These are phyloP conservation scores for Ormyrus thymus DNA, from an alignment of 2,888 invertebrate genomes.

Conservation along the genomic window DNA sequence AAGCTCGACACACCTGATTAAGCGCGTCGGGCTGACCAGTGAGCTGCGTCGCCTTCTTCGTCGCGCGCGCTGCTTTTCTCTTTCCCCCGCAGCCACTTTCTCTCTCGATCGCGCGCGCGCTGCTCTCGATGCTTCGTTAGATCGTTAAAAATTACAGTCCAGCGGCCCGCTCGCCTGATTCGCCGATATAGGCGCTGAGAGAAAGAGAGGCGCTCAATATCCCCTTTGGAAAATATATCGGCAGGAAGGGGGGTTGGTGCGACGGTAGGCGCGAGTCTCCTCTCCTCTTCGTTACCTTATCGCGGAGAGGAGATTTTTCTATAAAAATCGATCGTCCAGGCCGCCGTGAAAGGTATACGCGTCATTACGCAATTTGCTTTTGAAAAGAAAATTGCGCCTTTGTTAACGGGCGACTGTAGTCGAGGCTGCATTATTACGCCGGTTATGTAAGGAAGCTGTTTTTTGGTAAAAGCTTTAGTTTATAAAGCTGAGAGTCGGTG, in stretches of 20 bases:
- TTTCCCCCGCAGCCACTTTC: neutral
- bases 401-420: neutral
- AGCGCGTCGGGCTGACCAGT: conserved; percentile 64
- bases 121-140: conserved; percentile 64
- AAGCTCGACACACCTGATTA: conserved; percentile 68
- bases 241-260: too few relatives aligned
- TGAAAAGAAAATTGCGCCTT: neutral
- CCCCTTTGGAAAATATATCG: conserved; percentile 11
- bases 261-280: neutral
- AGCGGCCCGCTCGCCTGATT: conserved; percentile 55
- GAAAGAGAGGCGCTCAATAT: conserved; percentile 4
- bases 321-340: conserved; percentile 8
- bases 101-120: neutral
- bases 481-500: too few relatives aligned
- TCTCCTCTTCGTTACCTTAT: conserved; percentile 22
- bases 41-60: conserved; percentile 55
- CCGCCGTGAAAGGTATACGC: conserved; percentile 59
- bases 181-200: conserved; percentile 33
- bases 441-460: conserved; percentile 10
- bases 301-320: neutral
- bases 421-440: neutral
- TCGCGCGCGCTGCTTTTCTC: conserved; percentile 8
- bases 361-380: conserved; percentile 48
- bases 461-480: neutral
- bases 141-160: conserved; percentile 68